These are phyloP conservation scores for Himantopus leucocephalus DNA, from an alignment of 2,113 vertebrate genomes.

Conservation along the genomic window DNA sequence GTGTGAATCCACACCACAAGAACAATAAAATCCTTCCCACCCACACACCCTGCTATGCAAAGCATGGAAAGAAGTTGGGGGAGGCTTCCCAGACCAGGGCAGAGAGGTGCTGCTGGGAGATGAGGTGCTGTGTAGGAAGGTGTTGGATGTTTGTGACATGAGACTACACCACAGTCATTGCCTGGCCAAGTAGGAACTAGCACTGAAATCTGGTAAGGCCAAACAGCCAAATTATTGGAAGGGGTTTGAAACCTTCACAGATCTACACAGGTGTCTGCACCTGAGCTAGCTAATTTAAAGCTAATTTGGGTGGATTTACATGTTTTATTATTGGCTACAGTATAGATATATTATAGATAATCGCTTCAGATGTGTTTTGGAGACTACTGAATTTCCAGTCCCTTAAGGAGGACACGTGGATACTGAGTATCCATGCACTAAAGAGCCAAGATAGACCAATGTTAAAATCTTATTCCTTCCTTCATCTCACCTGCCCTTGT, in stretches of 20 bases:
- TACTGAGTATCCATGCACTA: not conserved
- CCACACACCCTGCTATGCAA: fast-evolving
- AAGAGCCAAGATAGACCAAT: not conserved
- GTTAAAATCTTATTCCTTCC: not conserved
- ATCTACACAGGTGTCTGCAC: not conserved
- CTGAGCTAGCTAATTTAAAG: not conserved
- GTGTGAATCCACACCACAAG: not conserved
- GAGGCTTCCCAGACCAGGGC: too few relatives aligned
- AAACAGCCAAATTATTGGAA: not conserved
- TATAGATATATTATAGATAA: not conserved
- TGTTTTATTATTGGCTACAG: not conserved
- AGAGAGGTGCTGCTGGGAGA: not conserved
- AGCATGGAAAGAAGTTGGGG: not conserved
- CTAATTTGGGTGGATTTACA: fast-evolving
- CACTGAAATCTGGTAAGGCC: not conserved
- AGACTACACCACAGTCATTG: not conserved
- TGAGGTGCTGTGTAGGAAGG: not conserved
- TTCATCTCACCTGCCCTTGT: not conserved
- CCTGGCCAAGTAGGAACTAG: fast-evolving
- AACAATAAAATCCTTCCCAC: not conserved
- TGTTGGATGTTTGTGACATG: not conserved
- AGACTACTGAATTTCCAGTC: not conserved
- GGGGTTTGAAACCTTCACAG: not conserved
- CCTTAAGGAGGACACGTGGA: not conserved
- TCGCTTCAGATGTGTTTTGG: not conserved